Percentiles rank a stretch among this genome's conserved stretches.
These are phyloP conservation scores for Boulengeromyrus knoepffleri DNA, from an alignment of 2,113 vertebrate species.

Conservation along the genomic window DNA sequence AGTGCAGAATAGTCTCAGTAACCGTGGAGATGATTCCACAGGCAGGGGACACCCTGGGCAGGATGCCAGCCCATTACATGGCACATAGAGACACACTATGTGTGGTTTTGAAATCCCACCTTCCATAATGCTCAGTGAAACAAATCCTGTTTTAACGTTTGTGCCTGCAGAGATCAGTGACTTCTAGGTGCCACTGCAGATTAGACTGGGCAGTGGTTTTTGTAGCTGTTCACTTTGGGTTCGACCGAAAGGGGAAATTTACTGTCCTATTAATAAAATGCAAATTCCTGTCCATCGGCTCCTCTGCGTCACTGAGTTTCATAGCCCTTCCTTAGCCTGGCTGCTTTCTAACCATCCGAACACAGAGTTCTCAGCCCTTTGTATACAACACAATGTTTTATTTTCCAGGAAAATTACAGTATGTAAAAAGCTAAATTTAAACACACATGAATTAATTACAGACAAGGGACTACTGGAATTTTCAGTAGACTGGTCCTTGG, in stretches of 20 bases:
- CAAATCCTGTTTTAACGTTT: too few relatives aligned
- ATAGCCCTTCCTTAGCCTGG: not conserved
- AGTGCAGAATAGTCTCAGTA: not conserved
- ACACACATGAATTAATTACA: conserved; percentile 11
- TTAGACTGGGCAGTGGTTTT: not conserved
- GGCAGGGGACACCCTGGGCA: too few relatives aligned
- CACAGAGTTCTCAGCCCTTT: not conserved
- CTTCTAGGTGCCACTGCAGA: not conserved
- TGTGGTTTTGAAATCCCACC: too few relatives aligned
- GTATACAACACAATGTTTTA: not conserved
- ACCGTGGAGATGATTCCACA: too few relatives aligned
- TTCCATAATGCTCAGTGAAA: too few relatives aligned
- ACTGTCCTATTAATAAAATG: not conserved
- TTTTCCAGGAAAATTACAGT: conserved; percentile 16
- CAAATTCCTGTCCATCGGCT: not conserved
- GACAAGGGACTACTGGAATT: not conserved
- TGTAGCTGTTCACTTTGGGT: not conserved
- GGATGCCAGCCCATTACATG: too few relatives aligned
- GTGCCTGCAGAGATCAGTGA: too few relatives aligned
- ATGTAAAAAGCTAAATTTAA: conserved; percentile 16
- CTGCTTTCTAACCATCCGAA: not conserved
- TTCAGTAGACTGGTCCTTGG: conserved; percentile 12
- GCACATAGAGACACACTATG: too few relatives aligned
- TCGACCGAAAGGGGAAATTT: not conserved
- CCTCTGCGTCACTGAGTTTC: not conserved